These are phyloP conservation scores for Cynopterus sphinx DNA, from an alignment of 2,797 vertebrate genomes.

Conservation along the genomic window DNA sequence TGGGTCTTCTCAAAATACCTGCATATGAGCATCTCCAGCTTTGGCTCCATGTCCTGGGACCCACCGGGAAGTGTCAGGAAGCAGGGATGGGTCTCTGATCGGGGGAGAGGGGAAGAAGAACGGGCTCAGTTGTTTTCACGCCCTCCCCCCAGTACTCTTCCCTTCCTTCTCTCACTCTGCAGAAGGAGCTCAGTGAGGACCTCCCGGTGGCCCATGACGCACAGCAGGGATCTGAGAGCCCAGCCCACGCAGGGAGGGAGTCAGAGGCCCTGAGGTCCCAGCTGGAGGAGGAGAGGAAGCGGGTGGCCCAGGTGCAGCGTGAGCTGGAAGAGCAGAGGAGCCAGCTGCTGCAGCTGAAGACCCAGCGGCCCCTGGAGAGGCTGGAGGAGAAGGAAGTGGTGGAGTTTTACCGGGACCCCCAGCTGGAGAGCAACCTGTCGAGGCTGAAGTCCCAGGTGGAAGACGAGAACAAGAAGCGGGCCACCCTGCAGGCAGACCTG, in stretches of 20 bases:
- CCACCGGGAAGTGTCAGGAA: background rate
- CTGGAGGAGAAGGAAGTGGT: slow-evolving; percentile 95
- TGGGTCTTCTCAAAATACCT: background rate
- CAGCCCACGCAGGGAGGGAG: slow-evolving; percentile 78
- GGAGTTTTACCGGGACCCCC: slow-evolving; percentile 94
- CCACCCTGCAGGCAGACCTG: slow-evolving; percentile 87
- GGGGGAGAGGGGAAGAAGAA: background rate
- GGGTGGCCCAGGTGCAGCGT: slow-evolving; percentile 83
- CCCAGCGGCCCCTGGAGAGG: slow-evolving; percentile 92
- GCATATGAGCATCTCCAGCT: background rate
- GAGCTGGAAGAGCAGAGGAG: slow-evolving; percentile 88
- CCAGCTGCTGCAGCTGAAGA: slow-evolving; percentile 90
- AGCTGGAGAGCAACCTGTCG: slow-evolving; percentile 88
- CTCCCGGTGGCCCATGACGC: slow-evolving; percentile 81
- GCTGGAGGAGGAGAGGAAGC: slow-evolving; percentile 89
- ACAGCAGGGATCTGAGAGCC: slow-evolving; percentile 86
- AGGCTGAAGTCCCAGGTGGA: slow-evolving; percentile 86
- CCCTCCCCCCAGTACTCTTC: background rate
- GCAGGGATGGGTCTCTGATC: background rate
- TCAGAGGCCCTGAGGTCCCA: slow-evolving; percentile 85
- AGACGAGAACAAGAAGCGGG: slow-evolving; percentile 86
- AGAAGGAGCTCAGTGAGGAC: slow-evolving; percentile 92
- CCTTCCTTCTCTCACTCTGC: background rate
- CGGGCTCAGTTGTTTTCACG: background rate
- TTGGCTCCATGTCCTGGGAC: background rate